These are phyloP conservation scores for Holocentrus rufus DNA, from an alignment of 2,797 vertebrate species.

Conservation along the genomic window DNA sequence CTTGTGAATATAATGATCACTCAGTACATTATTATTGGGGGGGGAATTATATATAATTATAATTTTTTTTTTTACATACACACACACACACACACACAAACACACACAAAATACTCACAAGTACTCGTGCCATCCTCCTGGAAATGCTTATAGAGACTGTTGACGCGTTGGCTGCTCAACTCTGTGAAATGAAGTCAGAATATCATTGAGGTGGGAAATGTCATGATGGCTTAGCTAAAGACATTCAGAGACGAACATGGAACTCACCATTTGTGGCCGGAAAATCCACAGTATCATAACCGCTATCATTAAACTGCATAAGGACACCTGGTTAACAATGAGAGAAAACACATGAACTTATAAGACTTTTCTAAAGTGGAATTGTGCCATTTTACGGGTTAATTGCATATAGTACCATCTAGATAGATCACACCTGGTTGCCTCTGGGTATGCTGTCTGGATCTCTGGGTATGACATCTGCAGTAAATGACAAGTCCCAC, in stretches of 20 bases:
- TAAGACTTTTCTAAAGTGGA: neutral
- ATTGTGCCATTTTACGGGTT: neutral
- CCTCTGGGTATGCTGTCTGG: neutral
- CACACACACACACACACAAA: too few species aligned
- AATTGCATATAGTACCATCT: neutral
- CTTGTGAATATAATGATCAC: neutral
- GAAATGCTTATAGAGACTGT: neutral
- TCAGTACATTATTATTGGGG: neutral
- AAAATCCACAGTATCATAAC: slow-evolving; percentile 16
- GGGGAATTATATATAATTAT: too few species aligned
- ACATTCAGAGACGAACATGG: neutral
- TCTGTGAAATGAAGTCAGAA: slow-evolving; percentile 32
- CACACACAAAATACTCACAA: slow-evolving; percentile 62
- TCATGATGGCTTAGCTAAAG: neutral
- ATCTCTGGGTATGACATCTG: slow-evolving; percentile 21
- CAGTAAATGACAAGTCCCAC: slow-evolving; percentile 34
- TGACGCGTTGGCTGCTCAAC: fast-evolving
- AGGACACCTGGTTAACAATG: slow-evolving; percentile 9
- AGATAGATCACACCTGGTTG: slow-evolving; percentile 42
- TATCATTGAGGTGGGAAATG: neutral
- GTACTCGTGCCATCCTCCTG: slow-evolving; percentile 1
- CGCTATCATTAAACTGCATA: fast-evolving
- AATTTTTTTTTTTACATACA: too few species aligned
- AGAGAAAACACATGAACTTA: neutral
- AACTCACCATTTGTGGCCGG: slow-evolving; percentile 20